phyloP scores from a whole-genome alignment of 2,113 vertebrate genomes.

The Forbesichthys agassizii region DNA sequence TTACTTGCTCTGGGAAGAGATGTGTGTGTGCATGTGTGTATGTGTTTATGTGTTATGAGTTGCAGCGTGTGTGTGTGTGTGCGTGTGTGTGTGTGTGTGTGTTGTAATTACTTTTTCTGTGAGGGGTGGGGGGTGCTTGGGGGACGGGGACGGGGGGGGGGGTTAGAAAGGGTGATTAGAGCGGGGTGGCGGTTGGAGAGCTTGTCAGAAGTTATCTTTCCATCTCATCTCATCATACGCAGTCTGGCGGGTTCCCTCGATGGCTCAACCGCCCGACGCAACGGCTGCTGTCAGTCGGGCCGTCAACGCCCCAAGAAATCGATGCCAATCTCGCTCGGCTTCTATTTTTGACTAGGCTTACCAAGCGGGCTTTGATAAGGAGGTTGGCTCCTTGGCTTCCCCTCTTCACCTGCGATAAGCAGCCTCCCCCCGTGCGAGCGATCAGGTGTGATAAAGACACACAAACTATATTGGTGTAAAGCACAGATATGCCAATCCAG shows the following conservation, averaged over 20 bases:
- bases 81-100: neutral
- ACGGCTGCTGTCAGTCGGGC: conserved; percentile 70
- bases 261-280: conserved; percentile 63
- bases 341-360: conserved; percentile 73
- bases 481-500: conserved; percentile 35
- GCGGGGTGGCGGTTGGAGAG: conserved; percentile 61
- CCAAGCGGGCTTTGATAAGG: conserved; percentile 69
- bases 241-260: conserved; percentile 74
- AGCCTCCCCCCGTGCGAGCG: conserved; percentile 32
- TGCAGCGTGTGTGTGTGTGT: conserved; percentile 4
- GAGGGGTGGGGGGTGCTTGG: conserved; percentile 28
- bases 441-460: conserved; percentile 62
- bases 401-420: conserved; percentile 56
- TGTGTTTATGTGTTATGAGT: conserved; percentile 4
- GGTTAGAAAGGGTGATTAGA: conserved; percentile 62
- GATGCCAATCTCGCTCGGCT: conserved; percentile 71
- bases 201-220: conserved; percentile 75
- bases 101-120: conserved; percentile 70
- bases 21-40: conserved; percentile 37
- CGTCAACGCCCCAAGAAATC: conserved; percentile 73
- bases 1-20: conserved; percentile 63
- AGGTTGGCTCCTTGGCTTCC: conserved; percentile 56
- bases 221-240: conserved; percentile 74
- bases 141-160: conserved; percentile 10
- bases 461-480: conserved; percentile 57